Conservation (phyloP, 2,113 vertebrate species). For the Saimiri boliviensis region DNA sequence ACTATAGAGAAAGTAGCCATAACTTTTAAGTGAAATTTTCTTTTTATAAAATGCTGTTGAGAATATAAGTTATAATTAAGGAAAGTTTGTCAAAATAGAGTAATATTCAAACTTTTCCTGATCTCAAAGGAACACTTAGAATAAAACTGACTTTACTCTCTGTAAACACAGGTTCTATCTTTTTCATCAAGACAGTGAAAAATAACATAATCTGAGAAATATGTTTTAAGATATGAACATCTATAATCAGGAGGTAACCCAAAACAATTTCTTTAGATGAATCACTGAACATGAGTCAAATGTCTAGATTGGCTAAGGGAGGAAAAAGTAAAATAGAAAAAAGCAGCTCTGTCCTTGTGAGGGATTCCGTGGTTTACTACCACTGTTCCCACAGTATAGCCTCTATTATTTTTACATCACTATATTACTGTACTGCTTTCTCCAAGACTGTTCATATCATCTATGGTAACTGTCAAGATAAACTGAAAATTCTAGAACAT, state of each 20-base stretch:
- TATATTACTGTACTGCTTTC: neutral
- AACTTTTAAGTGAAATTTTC: neutral
- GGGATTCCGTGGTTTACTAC: neutral
- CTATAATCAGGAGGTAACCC: neutral
- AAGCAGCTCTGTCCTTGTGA: neutral
- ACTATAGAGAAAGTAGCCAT: neutral
- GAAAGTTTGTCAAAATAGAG: neutral
- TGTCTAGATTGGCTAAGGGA: neutral
- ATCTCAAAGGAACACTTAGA: neutral
- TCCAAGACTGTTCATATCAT: neutral
- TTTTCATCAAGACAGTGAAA: neutral
- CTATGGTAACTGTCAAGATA: slow-evolving; percentile 57
- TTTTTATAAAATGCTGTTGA: neutral
- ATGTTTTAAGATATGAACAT: neutral
- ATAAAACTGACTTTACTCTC: neutral
- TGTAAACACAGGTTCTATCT: neutral
- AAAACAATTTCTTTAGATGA: neutral
- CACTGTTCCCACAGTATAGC: neutral
- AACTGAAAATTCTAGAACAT: slow-evolving; percentile 68
- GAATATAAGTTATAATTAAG: neutral
- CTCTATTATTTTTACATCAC: neutral
- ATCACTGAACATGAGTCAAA: neutral
- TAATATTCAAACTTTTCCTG: neutral
- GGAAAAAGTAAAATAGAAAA: neutral
- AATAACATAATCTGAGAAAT: neutral